Evolutionary conservation across 2,797 vertebrate genomes (phyloP).

Genomic region (Oophaga sylvatica): DNA sequence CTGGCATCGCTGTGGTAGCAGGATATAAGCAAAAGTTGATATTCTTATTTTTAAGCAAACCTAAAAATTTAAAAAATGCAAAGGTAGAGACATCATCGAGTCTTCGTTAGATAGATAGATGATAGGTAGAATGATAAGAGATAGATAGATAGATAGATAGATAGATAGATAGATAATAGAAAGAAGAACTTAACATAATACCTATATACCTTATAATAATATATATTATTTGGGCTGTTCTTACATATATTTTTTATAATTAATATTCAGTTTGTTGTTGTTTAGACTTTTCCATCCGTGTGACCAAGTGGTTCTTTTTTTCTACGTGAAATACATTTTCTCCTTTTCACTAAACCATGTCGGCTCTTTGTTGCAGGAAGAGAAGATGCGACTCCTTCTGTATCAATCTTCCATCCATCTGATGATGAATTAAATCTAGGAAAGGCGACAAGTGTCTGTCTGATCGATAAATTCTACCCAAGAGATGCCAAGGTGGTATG

Average conservation of each 20-base stretch:
- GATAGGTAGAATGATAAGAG: neutral
- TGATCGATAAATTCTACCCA: slow-evolving; percentile 64
- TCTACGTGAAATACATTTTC: neutral
- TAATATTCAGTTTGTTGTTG: neutral
- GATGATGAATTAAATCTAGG: accelerated
- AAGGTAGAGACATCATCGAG: too few species aligned
- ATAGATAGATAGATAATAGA: neutral
- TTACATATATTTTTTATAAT: neutral
- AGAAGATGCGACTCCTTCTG: slow-evolving; percentile 38
- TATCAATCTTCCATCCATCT: slow-evolving; percentile 62
- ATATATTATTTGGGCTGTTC: neutral
- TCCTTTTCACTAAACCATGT: neutral
- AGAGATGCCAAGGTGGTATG: neutral
- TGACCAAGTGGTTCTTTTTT: neutral
- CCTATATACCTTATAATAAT: neutral
- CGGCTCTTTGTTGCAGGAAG: slow-evolving; percentile 55
- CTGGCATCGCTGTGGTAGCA: too few species aligned
- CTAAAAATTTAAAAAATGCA: too few species aligned
- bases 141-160: neutral
- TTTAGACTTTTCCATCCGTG: neutral
- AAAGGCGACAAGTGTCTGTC: slow-evolving; percentile 48
- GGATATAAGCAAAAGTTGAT: too few species aligned
- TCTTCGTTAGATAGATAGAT: too few species aligned
- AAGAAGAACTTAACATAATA: too few species aligned
- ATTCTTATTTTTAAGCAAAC: too few species aligned